Evolutionary conservation across 1,140 invertebrate genomes (phyloP), one percentile per base, ranked within the genome.

Genomic region (Hyles euphorbiae): DNA sequence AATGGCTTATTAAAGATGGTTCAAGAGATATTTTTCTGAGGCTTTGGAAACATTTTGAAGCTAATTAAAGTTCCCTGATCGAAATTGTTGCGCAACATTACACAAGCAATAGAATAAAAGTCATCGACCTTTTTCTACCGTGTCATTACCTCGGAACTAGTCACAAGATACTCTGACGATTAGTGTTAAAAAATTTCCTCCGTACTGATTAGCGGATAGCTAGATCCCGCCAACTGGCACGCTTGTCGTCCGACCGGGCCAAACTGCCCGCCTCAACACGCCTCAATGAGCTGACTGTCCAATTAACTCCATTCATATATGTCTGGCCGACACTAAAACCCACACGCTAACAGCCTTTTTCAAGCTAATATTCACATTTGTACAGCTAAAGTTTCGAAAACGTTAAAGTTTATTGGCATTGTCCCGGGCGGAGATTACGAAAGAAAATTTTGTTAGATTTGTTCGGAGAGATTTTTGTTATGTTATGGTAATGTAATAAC

Each of bases 241-340:
- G 53, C 54, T 54, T 40, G 65, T 58, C 72, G 65, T 67, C 45
- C 53, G 60, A 70, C 60, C 50, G 61, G 62, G 78, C 78, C 83
- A 83, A 82, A 76, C 81, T 63, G 72, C 70, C 65, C 71, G 65
- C 61, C 65, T 67, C 69, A 70, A 63, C 74, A 61, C 68, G 72
- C 70, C 74, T 80, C 76, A 82, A 78, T 80, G 76, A 76, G 72
- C 62, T 62, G 72, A 72, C 68, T 66, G 68, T 70, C 70, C 75
- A 83, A 83, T 87, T 81, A 87, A 73, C 72, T 84, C 72, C 83
- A 84, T 87, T 87, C 80, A 87, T 81, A 80, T 40, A 40, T 76
- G 73, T 74, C 60, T 64, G 44, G 49, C 63, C 64, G 61, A 53
- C 63, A 69, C 68, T 67, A 64, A 52, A 67, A 66, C 50, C 46